Base-by-base conservation (phyloP, 2,888 invertebrate species). In the Meteorus colon region DNA sequence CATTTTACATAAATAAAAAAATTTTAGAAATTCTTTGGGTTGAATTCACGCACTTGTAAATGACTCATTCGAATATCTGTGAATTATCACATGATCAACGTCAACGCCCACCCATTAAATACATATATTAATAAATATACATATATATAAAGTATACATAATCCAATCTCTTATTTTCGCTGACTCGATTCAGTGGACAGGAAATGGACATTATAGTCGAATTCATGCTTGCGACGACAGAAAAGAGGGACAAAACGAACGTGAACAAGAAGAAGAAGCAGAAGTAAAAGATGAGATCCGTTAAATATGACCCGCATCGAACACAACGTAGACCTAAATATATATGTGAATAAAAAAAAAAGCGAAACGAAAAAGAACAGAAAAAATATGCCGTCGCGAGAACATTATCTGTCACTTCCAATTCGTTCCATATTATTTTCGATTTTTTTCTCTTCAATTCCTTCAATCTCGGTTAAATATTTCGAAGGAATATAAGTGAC, bases 221-320 rank as follows among this genome's bases (percentile, higher is more conserved):
- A 73, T 76, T 76, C 63, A 41, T 68, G 67, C 37, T 45, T 68
- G 59, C 65, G 74, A 45, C 59, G 34, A 63, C 63, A 31, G n/a
- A 34, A 63, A 63, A 31, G 16, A 63, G 34, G 34, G 63, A 63
- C 63, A 63, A 63, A 29, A 63, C 41, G 10, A 55, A 19, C 8
- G 19, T 24, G 19, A 19, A 55, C 4, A 55, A 55, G n/a, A 5
- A 55, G n/a, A 5, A 55, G 19, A 55, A 55, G 19, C 19, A 55
- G n/a, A 2, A 62, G 31, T 31, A 62, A 14, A 62, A 29, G 34
- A 62, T 8, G 29, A 74, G 68, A 41, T 48, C 74, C 68, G 74
- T 74, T 74, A 74, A 74, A 68, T 68, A 62, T 74, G 62, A 74
- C 68, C 74, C 62, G 74, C 48, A 74, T 74, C 29, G 34, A 34